These are phyloP conservation scores for Darevskia nairensis DNA, from an alignment of 2,797 vertebrate genomes.

Conservation along the genomic window DNA sequence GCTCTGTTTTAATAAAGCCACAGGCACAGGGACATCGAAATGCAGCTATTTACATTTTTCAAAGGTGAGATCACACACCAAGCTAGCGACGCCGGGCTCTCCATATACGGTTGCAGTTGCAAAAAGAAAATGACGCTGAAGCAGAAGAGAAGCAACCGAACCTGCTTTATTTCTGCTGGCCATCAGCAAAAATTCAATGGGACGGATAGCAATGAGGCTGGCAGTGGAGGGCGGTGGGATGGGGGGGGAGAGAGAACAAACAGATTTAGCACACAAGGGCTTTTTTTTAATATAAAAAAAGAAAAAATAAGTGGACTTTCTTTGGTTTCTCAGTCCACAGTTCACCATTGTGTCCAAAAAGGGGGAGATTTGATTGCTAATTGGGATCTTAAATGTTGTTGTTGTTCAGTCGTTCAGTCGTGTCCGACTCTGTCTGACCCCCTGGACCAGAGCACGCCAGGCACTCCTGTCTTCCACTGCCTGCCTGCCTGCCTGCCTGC, in stretches of 20 bases:
- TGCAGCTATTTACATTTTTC: constrained; percentile 50
- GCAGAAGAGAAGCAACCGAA: background rate
- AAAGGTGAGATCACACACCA: constrained; percentile 44
- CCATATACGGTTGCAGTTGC: constrained; percentile 66
- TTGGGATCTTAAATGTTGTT: too few relatives aligned
- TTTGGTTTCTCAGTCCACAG: too few relatives aligned
- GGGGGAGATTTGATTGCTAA: too few relatives aligned
- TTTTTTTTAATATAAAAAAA: too few relatives aligned
- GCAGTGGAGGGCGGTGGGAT: background rate
- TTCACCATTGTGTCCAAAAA: background rate
- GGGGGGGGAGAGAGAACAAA: background rate
- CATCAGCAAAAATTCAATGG: constrained; percentile 36
- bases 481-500: too few relatives aligned
- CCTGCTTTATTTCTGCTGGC: background rate
- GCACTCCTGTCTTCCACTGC: too few relatives aligned
- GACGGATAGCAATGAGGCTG: background rate
- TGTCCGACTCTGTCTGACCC: too few relatives aligned
- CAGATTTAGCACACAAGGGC: background rate
- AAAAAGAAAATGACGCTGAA: rapidly evolving
- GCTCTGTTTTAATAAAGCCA: background rate
- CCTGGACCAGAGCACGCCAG: too few relatives aligned
- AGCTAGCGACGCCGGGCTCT: background rate
- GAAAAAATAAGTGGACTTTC: too few relatives aligned
- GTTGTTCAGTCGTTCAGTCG: too few relatives aligned
- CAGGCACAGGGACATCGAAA: background rate